Conservation (phyloP, 2,797 vertebrate species). For the Pyrocephalus nanus region DNA sequence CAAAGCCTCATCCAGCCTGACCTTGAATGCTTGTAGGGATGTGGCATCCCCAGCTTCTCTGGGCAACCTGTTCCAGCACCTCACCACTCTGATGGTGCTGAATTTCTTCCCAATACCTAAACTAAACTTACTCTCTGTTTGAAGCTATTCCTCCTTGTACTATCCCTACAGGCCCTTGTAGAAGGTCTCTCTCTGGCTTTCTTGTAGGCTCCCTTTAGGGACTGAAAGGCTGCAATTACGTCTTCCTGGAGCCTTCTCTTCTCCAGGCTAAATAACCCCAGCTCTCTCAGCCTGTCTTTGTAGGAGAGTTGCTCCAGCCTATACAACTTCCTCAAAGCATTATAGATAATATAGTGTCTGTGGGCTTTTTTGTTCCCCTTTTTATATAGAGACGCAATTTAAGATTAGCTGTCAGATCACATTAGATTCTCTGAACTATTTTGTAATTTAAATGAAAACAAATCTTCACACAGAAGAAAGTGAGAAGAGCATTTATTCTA, state of each 20-base stretch:
- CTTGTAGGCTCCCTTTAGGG: neutral
- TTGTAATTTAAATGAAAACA: constrained; percentile 46
- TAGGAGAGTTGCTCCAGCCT: neutral
- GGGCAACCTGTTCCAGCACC: neutral
- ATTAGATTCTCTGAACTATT: constrained; percentile 51
- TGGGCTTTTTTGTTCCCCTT: neutral
- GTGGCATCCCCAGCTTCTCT: neutral
- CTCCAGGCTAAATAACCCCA: neutral
- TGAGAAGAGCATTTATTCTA: constrained; percentile 24
- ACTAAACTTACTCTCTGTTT: neutral
- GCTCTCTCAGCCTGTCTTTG: neutral
- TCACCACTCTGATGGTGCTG: neutral
- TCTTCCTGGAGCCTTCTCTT: neutral
- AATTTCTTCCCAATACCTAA: neutral
- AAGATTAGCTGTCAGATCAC: constrained; percentile 59
- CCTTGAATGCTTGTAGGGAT: neutral
- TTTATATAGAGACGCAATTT: constrained; percentile 52
- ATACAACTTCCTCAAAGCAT: neutral
- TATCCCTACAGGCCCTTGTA: neutral
- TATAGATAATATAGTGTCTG: neutral
- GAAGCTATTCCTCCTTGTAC: neutral
- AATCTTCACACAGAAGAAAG: constrained; percentile 27
- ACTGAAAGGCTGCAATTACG: neutral
- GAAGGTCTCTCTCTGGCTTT: neutral
- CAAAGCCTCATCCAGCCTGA: neutral